Evolutionary conservation across 2,797 vertebrate species (phyloP).

Genomic region (Coccyzus lansbergi): DNA sequence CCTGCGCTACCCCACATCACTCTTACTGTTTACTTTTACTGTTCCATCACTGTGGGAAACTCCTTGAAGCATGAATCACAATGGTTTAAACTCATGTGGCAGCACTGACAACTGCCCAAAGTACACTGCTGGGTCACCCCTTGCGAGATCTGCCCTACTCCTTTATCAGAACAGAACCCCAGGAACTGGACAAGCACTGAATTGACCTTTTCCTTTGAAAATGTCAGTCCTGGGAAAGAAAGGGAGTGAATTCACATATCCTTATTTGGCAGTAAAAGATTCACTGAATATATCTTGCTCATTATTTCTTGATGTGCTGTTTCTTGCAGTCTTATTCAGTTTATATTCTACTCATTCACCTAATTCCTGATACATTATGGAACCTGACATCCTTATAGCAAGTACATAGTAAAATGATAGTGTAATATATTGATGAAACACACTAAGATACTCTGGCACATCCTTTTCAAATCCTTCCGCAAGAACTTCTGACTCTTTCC

Average conservation of each 20-base stretch:
- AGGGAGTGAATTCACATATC: not conserved
- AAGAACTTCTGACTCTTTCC: not conserved
- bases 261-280: not conserved
- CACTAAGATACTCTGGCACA: not conserved
- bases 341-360: not conserved
- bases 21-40: not conserved
- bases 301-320: not conserved
- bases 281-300: not conserved
- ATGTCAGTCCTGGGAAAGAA: not conserved
- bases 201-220: not conserved
- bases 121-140: not conserved
- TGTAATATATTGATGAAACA: not conserved
- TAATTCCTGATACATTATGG: not conserved
- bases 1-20: rapidly evolving
- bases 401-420: not conserved
- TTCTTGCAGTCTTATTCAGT: not conserved
- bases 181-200: not conserved
- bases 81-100: not conserved
- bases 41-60: not conserved
- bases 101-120: not conserved
- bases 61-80: not conserved
- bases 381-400: not conserved
- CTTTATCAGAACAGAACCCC: not conserved
- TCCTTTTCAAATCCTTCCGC: not conserved
- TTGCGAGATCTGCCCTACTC: not conserved